phyloP scores from a whole-genome alignment of 2,888 invertebrate genomes.

The Pherbina coryleti region DNA sequence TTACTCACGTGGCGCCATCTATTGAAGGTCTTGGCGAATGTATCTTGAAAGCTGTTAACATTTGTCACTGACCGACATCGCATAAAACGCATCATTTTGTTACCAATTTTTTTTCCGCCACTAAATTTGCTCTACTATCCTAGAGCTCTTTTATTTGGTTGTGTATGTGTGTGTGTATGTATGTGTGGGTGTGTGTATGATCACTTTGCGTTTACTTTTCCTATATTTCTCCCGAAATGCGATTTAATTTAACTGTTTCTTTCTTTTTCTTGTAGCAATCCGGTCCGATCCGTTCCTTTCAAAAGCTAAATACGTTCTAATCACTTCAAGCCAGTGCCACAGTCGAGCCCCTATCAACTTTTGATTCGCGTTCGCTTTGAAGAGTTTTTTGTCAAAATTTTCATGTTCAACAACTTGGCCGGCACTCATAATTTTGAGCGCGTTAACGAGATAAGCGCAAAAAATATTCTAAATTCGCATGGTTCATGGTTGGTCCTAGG shows the following conservation, averaged over 20 bases:
- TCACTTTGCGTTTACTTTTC: neutral
- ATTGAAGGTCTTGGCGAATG: conserved; percentile 48
- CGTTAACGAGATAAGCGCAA: conserved; percentile 10
- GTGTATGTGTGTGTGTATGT: neutral
- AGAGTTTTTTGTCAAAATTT: conserved; percentile 27
- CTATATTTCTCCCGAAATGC: neutral
- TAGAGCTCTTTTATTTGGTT: neutral
- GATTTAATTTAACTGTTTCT: neutral
- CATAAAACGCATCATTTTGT: conserved; percentile 60
- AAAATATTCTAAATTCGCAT: conserved; percentile 19
- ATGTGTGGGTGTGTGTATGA: neutral
- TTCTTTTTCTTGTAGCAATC: conserved; percentile 22
- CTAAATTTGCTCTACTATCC: neutral
- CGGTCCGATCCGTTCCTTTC: conserved; percentile 56
- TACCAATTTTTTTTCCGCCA: conserved; percentile 4
- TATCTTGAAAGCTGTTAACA: conserved; percentile 45
- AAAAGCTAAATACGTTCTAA: conserved; percentile 60
- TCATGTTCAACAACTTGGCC: neutral
- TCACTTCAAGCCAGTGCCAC: conserved; percentile 28
- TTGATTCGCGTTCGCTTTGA: neutral
- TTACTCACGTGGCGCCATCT: conserved; percentile 66
- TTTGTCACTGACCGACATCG: conserved; percentile 57
- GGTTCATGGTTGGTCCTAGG: conserved; percentile 19
- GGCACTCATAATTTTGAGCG: neutral
- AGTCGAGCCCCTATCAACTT: conserved; percentile 51